Evolutionary conservation across 2,797 vertebrate genomes (phyloP), one percentile per base, ranked within the genome.

Genomic region (Oreochromis grahami): DNA sequence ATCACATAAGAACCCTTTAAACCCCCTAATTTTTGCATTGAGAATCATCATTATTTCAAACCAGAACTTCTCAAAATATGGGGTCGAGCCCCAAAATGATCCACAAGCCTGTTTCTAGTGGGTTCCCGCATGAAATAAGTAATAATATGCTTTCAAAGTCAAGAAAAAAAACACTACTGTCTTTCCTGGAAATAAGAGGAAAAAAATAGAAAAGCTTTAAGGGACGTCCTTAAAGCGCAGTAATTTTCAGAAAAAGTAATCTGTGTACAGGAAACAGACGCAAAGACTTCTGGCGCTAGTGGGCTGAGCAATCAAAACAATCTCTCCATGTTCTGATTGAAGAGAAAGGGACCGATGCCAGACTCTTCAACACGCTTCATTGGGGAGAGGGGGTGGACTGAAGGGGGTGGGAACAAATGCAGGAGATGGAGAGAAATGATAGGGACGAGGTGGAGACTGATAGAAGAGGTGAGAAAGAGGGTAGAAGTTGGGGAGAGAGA

Each of bases 281-380:
- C 88, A 84, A 89, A 92, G 92, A 95, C 93, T 91, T 89, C 87
- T 90, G 94, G 92, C 92, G 92, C 94, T 94, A 87, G 93, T 92
- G 95, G 92, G 92, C 89, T 91, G 86, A 84, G 91, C 91, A 94
- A 94, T 94, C 92, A 94, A 94, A 95, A 94, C 93, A 95, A 95
- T 93, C 92, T 90, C 91, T 92, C 80, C 87, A 83, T 94, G 91
- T 91, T 92, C 84, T 93, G 92, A 92, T 91, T 87, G 88, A 91
- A 80, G 90, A 93, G 86, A 86, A 81, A 65, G 50, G 82, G 87
- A 68, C 68, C 60, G 45, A 56, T 3, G 86, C 89, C 92, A 93
- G 86, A 85, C 60, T 84, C 84, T 87, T 89, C 72, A 89, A 80
- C 88, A 48, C 80, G 77, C 86, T 85, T 78, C 79, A 88, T 88